Evolutionary conservation across 2,888 invertebrate genomes (phyloP), one percentile per base, ranked within the genome.

Genomic region (Plemyria rubiginata): DNA sequence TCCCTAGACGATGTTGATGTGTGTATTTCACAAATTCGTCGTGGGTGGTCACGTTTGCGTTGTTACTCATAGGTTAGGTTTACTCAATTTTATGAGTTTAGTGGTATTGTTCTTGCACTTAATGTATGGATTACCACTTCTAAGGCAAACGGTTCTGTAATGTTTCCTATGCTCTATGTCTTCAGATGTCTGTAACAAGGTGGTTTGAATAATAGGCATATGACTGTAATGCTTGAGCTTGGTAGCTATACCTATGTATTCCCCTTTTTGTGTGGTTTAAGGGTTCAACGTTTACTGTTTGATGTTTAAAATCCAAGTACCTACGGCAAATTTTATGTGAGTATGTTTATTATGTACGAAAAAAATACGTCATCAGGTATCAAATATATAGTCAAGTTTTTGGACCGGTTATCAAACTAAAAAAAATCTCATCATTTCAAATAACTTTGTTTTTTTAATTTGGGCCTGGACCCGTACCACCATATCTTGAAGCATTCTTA

Each of bases 121-220:
- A 62, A 66, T 60, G 54, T 65, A 58, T 56, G 61, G 45, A 53
- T 58, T 36, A 67, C 69, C 69, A 70, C 65, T 62, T 66, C 65
- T 62, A 64, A 67, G 46, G 15, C 40, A 62, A 61, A 56, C 56
- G 22, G 28, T 45, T n/a, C 32, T 46, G 40, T 46, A 28, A 32
- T 57, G 43, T 45, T 11, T 29, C 29, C 4, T 32, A 12, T 22
- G 12, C 16, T 29, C 22, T 49, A 8, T 46, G 52, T 16, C n/a
- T 59, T 59, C 48, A 53, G 43, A 40, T 13, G 52, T 13, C 48
- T 52, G 11, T 38, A 11, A 38, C 4, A 11, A 9, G 9, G 36
- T 38, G 36, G 36, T 38, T 38, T 6, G 11, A 38, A 38, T 1
- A 11, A 38, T 38, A 38, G 36, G 36, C 11, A 0, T 11, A 38